Base-by-base conservation (phyloP, 2,113 vertebrate genomes). In the Elaphurus davidianus region DNA sequence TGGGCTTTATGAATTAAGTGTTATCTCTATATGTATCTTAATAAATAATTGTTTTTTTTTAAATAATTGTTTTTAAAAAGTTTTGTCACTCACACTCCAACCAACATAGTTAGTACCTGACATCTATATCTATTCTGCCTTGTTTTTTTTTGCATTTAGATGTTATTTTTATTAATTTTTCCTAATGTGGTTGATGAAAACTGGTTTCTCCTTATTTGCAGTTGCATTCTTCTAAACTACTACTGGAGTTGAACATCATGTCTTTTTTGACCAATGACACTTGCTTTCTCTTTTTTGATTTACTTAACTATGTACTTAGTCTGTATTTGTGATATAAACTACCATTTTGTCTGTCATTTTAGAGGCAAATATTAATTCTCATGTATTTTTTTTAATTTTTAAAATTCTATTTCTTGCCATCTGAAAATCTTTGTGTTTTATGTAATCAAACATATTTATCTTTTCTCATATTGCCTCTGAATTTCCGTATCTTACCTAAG, bases 391-490 rank as follows among this genome's bases (percentile, higher is more conserved):
- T 94, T 57, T 19, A 59, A 91, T 25, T 50, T 87, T 67, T 11
- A 59, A 84, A 87, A 90, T 90, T 74, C 30, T 92, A 16, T 89
- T 52, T 59, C 88, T 92, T 74, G 21, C 12, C 16, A 81, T 71
- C 71, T 84, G 43, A 96, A 83, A 88, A 87, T 74, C 54, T 62
- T 88, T 95, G 12, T 96, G 21, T 96, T 89, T 96, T 74, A 54
- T 62, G 54, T 60, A 83, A 54, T 71, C 33, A 90, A 84, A 84
- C 85, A 79, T 76, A 19, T 64, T 92, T 89, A 57, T 47, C 67
- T 85, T 89, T 88, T 67, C 64, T 84, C 57, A 45, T 79, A 14
- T 79, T 89, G 67, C 79, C 50, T 97, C 57, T 71, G 33, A 78
- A 52, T 67, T 86, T 94, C 21, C 9, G 52, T 45, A 9, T 60